A percentile compares a stretch with the other conserved stretches of the same genome.
Evolutionary conservation across 1,140 invertebrate genomes (phyloP).

Genomic region (Ostrea denselamellosa): DNA sequence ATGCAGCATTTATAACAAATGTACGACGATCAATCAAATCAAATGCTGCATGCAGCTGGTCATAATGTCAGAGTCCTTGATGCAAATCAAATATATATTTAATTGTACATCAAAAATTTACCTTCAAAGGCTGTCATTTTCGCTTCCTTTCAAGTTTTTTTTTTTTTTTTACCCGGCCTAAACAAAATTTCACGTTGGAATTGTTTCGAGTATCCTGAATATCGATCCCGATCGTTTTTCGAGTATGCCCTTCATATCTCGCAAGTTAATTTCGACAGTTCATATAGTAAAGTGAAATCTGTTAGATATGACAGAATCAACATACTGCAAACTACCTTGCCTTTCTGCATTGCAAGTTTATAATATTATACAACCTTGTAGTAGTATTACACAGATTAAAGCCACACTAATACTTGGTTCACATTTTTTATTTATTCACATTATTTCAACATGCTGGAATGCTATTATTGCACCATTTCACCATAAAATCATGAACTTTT

Average conservation of each 20-base stretch:
- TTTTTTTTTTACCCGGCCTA: background rate
- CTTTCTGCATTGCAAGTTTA: too few relatives aligned
- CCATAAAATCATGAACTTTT: background rate
- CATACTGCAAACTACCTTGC: too few relatives aligned
- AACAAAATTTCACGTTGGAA: background rate
- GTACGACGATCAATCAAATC: too few relatives aligned
- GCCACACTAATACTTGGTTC: background rate
- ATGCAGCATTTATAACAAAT: background rate
- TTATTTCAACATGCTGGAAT: conserved; percentile 14
- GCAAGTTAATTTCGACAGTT: background rate
- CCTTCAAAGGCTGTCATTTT: conserved; percentile 43
- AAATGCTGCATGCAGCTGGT: too few relatives aligned
- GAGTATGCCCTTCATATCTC: background rate
- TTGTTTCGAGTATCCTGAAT: background rate
- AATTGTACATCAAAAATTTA: background rate
- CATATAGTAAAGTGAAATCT: too few relatives aligned
- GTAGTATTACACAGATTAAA: background rate
- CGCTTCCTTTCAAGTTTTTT: too few relatives aligned
- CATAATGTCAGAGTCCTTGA: too few relatives aligned
- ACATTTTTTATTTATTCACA: conserved; percentile 10
- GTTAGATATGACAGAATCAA: too few relatives aligned
- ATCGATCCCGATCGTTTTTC: background rate
- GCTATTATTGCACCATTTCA: conserved; percentile 31
- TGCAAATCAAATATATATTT: too few relatives aligned
- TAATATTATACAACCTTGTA: too few relatives aligned